phyloP scores from a whole-genome alignment of 2,888 invertebrate genomes.

The Drosophila subsilvestris region DNA sequence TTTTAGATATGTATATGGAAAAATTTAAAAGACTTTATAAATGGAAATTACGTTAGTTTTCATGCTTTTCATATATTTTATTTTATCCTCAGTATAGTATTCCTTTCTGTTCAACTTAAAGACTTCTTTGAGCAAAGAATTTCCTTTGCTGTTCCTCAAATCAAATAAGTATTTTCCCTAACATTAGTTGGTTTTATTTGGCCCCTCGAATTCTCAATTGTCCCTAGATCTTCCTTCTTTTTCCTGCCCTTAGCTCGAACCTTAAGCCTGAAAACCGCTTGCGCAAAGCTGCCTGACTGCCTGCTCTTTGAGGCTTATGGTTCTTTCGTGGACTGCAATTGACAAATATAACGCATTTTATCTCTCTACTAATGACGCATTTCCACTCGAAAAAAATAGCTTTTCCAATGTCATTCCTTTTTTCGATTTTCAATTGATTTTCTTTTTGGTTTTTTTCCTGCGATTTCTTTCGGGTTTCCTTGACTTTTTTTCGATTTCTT shows the following conservation, averaged over 20 bases:
- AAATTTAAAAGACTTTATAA: neutral
- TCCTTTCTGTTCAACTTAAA: neutral
- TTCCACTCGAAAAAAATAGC: neutral
- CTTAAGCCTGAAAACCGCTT: no score
- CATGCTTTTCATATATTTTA: no score
- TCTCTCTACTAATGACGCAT: conserved; percentile 11
- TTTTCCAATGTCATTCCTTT: conserved; percentile 2
- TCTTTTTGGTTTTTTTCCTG: conserved; percentile 3
- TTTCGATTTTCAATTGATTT: neutral
- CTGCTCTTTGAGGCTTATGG: neutral
- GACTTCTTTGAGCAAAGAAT: neutral
- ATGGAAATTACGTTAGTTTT: neutral
- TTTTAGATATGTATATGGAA: no score
- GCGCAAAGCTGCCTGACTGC: neutral
- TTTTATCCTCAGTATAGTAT: no score
- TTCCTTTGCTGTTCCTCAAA: neutral
- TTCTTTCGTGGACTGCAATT: neutral
- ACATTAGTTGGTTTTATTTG: neutral
- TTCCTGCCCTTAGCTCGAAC: no score
- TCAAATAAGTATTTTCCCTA: neutral
- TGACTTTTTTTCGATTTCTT: conserved; percentile 3
- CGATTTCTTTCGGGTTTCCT: neutral
- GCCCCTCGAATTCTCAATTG: neutral
- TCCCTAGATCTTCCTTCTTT: neutral
- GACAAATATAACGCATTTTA: conserved; percentile 3